Conservation (phyloP, 2,888 invertebrate species). For the Caenorhabditis parvicauda region DNA sequence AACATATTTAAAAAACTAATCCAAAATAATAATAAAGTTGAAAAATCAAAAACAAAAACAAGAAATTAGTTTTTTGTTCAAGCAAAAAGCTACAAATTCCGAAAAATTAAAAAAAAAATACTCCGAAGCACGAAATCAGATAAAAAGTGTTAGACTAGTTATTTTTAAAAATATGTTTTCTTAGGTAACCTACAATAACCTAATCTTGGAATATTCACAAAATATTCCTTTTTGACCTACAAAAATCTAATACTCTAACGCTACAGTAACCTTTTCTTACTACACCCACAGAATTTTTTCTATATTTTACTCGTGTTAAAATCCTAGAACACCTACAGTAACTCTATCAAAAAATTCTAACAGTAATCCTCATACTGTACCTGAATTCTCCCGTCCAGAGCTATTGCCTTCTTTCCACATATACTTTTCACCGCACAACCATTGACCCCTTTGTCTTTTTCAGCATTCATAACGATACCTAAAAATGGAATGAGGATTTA, state of each 20-base stretch:
- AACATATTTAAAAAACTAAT: too few species aligned
- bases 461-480: conserved; percentile 70
- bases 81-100: too few species aligned
- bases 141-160: too few species aligned
- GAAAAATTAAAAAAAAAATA: too few species aligned
- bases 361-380: conserved; percentile 25
- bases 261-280: too few species aligned
- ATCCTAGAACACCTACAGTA: neutral
- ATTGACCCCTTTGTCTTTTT: conserved; percentile 69
- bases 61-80: too few species aligned
- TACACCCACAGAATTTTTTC: neutral
- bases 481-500: too few species aligned
- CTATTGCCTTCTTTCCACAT: conserved; percentile 68
- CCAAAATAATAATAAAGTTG: too few species aligned
- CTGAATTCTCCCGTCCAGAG: conserved; percentile 69
- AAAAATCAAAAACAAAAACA: too few species aligned
- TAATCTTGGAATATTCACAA: neutral
- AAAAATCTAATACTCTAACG: neutral
- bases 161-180: too few species aligned
- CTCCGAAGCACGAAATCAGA: too few species aligned
- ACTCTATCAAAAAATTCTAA: neutral
- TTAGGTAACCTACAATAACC: too few species aligned
- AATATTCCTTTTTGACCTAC: neutral
- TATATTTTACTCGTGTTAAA: neutral
- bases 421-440: conserved; percentile 68